Percentiles rank a stretch among this genome's conserved stretches.
Conservation (phyloP, 1,140 invertebrate species). For the Antheraea mylitta region DNA sequence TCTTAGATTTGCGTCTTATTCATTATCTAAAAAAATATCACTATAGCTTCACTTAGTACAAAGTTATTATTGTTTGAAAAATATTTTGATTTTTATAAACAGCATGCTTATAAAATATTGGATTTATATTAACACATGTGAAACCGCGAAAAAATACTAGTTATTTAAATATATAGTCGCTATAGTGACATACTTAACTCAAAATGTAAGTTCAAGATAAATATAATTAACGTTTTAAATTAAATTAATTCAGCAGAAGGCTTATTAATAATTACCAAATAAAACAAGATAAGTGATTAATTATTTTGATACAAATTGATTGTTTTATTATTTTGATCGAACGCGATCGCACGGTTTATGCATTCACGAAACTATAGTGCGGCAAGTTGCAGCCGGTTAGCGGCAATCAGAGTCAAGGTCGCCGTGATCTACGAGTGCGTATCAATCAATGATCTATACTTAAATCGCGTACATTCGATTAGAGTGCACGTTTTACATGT, state of each 20-base stretch:
- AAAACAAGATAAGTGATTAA: not conserved
- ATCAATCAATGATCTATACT: constrained; percentile 39
- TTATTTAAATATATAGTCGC: too few relatives aligned
- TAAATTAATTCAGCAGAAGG: not conserved
- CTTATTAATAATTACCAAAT: not conserved
- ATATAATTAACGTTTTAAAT: too few relatives aligned
- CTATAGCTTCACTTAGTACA: too few relatives aligned
- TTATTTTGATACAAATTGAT: not conserved
- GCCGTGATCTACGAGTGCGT: constrained; percentile 17
- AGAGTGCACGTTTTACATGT: not conserved
- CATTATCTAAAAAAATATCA: too few relatives aligned
- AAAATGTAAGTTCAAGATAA: too few relatives aligned
- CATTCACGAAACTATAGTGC: not conserved
- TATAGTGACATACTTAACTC: too few relatives aligned
- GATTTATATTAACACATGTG: too few relatives aligned
- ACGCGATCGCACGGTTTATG: not conserved
- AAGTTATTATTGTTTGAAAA: too few relatives aligned
- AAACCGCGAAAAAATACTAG: too few relatives aligned
- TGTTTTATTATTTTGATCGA: not conserved
- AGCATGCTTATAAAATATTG: too few relatives aligned
- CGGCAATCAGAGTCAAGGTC: constrained; percentile 1
- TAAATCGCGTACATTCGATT: not conserved
- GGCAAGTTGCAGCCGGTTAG: not conserved
- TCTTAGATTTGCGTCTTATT: too few relatives aligned
- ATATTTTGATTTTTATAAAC: too few relatives aligned